A percentile compares a stretch with the other conserved stretches of the same genome.
Evolutionary conservation across 2,797 vertebrate species (phyloP).

Genomic region (Luscinia luscinia): DNA sequence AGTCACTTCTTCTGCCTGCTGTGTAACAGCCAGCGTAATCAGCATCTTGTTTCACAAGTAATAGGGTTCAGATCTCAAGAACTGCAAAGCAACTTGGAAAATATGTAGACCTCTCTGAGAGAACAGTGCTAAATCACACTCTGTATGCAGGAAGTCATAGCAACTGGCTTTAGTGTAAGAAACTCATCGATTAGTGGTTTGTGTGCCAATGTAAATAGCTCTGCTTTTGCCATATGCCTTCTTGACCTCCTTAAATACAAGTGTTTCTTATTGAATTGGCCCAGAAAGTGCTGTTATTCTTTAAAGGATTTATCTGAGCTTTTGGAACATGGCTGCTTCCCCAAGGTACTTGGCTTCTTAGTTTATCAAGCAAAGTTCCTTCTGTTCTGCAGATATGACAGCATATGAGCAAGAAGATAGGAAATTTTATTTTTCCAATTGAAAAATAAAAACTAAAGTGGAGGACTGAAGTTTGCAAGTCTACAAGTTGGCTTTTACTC

Average conservation of each 20-base stretch:
- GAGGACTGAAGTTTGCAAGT: background rate
- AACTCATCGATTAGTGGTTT: accelerated
- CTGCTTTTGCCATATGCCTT: background rate
- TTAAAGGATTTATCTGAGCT: background rate
- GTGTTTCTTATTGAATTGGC: background rate
- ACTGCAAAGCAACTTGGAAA: background rate
- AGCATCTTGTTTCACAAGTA: background rate
- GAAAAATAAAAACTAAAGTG: background rate
- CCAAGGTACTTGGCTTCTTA: background rate
- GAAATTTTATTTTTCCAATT: background rate
- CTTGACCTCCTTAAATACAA: background rate
- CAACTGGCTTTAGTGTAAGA: background rate
- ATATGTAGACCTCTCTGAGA: background rate
- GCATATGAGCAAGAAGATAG: background rate
- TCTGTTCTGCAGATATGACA: background rate
- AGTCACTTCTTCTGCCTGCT: background rate
- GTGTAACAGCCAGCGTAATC: background rate
- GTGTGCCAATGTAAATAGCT: background rate
- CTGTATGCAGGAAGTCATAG: background rate
- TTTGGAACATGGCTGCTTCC: background rate
- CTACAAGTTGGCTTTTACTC: background rate
- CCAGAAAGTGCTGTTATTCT: background rate
- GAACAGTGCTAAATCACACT: background rate
- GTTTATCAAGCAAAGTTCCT: background rate
- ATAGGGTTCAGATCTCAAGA: background rate